Percentiles rank a stretch among this genome's conserved stretches.
phyloP scores from a whole-genome alignment of 2,797 vertebrate genomes.

The Limnodromus scolopaceus region DNA sequence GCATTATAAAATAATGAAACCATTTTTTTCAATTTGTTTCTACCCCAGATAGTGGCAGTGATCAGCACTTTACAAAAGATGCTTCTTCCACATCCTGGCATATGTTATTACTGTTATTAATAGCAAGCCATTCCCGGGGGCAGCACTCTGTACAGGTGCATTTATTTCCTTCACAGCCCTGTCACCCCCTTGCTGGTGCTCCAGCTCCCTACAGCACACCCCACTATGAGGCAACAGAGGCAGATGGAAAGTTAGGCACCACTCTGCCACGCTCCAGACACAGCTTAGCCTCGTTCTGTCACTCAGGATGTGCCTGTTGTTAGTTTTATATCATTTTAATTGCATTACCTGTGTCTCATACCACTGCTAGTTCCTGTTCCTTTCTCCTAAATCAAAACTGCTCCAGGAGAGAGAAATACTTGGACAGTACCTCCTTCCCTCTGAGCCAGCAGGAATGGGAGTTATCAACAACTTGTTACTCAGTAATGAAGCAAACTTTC shows the following conservation, averaged over 20 bases:
- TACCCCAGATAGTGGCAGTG: background rate
- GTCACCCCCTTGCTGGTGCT: slow-evolving; percentile 28
- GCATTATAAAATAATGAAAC: slow-evolving; percentile 38
- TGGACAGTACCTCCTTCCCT: background rate
- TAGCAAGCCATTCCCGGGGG: slow-evolving; percentile 24
- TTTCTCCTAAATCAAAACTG: slow-evolving; percentile 12
- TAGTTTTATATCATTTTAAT: background rate
- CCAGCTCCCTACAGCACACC: background rate
- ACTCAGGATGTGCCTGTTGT: background rate
- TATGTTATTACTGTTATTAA: slow-evolving; percentile 67
- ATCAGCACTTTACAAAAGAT: slow-evolving; percentile 39
- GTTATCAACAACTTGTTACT: background rate
- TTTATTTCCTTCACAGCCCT: slow-evolving; percentile 54
- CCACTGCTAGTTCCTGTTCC: background rate
- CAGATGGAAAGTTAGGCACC: background rate
- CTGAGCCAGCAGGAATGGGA: background rate
- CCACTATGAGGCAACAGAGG: background rate
- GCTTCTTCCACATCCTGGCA: slow-evolving; percentile 46
- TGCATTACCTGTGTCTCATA: background rate
- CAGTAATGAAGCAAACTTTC: background rate
- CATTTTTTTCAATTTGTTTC: background rate
- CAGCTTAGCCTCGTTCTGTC: background rate
- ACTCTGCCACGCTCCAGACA: background rate
- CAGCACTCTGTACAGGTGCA: slow-evolving; percentile 45
- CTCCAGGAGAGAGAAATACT: background rate